phyloP scores from a whole-genome alignment of 1,140 invertebrate genomes.

The Neodiprion fabricii region DNA sequence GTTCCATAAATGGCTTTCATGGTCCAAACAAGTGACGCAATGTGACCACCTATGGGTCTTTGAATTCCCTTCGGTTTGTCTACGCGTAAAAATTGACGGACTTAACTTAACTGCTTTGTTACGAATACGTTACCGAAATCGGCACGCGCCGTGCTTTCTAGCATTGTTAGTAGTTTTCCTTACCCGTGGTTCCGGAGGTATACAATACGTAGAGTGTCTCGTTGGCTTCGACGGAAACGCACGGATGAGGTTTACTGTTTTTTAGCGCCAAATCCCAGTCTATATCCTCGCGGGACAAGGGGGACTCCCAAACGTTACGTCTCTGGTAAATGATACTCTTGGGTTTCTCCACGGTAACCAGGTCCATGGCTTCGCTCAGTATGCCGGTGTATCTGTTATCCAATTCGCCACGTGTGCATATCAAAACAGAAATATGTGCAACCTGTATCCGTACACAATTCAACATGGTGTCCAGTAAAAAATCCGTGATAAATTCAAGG shows the following conservation, averaged over 20 bases:
- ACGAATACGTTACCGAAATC: not conserved
- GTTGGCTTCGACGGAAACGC: conserved; percentile 85
- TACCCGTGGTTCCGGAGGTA: conserved; percentile 89
- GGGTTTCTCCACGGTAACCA: conserved; percentile 72
- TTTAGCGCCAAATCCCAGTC: conserved; percentile 79
- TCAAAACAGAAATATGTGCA: not conserved
- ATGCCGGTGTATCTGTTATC: conserved; percentile 82
- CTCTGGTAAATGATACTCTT: conserved; percentile 85
- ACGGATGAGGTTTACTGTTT: conserved; percentile 72
- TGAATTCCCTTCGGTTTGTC: conserved; percentile 85
- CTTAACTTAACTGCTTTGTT: too few species aligned
- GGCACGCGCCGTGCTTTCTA: not conserved
- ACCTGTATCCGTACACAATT: conserved; percentile 10
- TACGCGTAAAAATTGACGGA: conserved; percentile 41
- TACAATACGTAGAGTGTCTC: conserved; percentile 93
- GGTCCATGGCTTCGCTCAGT: conserved; percentile 82
- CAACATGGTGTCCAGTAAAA: not conserved
- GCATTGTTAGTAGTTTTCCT: not conserved
- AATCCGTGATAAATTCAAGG: too few species aligned
- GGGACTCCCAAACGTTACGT: conserved; percentile 68
- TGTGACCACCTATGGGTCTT: conserved; percentile 85
- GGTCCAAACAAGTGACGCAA: conserved; percentile 83
- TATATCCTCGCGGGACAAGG: conserved; percentile 70
- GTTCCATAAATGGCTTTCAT: conserved; percentile 86
- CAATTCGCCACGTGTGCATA: not conserved